These are phyloP conservation scores for Drosophila lacicola DNA, from an alignment of 2,888 invertebrate species.

Conservation along the genomic window DNA sequence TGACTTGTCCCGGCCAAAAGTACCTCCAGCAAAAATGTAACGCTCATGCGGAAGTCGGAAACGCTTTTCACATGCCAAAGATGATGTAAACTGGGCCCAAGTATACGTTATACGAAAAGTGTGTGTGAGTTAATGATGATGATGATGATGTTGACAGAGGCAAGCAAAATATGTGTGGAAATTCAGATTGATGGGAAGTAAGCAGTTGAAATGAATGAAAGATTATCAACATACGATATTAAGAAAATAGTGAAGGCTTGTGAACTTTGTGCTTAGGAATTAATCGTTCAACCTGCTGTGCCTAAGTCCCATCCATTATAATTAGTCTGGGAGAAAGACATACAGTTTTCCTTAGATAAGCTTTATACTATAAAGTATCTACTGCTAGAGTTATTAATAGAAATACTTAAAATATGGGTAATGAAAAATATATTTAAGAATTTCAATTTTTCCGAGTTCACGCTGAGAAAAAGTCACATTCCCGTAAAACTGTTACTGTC, in stretches of 20 bases:
- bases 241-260: neutral
- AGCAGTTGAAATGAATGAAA: slow-evolving; percentile 17
- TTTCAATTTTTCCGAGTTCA: no score
- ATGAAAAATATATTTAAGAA: no score
- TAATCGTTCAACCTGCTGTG: neutral
- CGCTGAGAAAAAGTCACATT: neutral
- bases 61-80: slow-evolving; percentile 62
- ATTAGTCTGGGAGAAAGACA: neutral
- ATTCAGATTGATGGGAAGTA: slow-evolving; percentile 31
- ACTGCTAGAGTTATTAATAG: no score
- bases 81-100: slow-evolving; percentile 60
- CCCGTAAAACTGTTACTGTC: slow-evolving; percentile 4
- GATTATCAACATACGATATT: slow-evolving; percentile 17
- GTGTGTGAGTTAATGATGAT: slow-evolving; percentile 39
- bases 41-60: slow-evolving; percentile 69
- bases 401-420: no score
- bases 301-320: neutral
- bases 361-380: no score
- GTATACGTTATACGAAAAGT: slow-evolving; percentile 24
- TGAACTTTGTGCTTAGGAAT: neutral
- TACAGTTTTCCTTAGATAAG: neutral
- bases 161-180: slow-evolving; percentile 22
- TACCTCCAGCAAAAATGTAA: slow-evolving; percentile 29
- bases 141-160: slow-evolving; percentile 20
- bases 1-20: slow-evolving; percentile 36